Evolutionary conservation across 2,888 invertebrate genomes (phyloP).

Genomic region (Chromoteleia sp.): DNA sequence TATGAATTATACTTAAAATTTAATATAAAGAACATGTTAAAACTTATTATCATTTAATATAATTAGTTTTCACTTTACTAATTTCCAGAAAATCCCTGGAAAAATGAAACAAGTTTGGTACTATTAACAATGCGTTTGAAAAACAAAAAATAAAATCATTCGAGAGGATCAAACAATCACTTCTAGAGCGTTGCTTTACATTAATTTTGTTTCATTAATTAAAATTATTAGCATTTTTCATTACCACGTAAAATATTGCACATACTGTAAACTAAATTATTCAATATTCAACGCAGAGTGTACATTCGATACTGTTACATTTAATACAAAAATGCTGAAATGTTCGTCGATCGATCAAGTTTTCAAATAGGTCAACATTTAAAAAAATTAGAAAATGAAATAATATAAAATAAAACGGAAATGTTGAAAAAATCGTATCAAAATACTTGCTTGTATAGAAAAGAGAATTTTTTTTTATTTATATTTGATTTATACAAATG

Average conservation of each 20-base stretch:
- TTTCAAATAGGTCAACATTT: conserved; percentile 2
- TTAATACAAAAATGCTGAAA: background rate
- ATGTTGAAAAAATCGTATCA: background rate
- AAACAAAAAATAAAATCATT: conserved; percentile 25
- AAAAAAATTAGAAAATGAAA: background rate
- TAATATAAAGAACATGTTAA: conserved; percentile 6
- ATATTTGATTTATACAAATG: too few species aligned
- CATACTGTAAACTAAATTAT: background rate
- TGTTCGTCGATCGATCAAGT: background rate
- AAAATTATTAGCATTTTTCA: background rate
- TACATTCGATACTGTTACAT: background rate
- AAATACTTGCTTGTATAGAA: too few species aligned
- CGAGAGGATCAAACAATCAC: too few species aligned
- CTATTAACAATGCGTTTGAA: conserved; percentile 7
- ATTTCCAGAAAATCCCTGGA: conserved; percentile 1
- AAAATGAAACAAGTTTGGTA: conserved; percentile 18
- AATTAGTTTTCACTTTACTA: too few species aligned
- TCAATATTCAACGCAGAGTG: background rate
- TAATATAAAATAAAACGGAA: background rate
- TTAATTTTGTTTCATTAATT: background rate
- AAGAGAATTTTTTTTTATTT: too few species aligned
- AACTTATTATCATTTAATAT: conserved; percentile 22
- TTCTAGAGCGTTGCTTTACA: too few species aligned
- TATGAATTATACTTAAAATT: too few species aligned
- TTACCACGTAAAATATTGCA: background rate